Percentiles rank a stretch among this genome's conserved stretches.
phyloP scores from a whole-genome alignment of 2,113 vertebrate species.

The Capreolus pygargus region DNA sequence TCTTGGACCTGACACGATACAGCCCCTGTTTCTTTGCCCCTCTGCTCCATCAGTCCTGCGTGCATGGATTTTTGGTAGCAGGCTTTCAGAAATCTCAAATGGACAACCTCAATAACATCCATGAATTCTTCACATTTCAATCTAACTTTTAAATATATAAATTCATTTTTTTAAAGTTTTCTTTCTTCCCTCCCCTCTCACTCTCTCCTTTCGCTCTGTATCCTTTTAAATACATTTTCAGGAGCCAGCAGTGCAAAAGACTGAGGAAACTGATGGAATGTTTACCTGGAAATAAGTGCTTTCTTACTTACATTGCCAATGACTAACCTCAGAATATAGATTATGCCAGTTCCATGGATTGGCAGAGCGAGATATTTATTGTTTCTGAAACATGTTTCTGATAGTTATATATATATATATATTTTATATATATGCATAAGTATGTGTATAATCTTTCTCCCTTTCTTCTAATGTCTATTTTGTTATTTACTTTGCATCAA shows the following conservation, averaged over 20 bases:
- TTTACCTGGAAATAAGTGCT: not conserved
- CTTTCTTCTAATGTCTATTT: not conserved
- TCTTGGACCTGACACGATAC: not conserved
- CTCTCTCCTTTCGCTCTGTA: not conserved
- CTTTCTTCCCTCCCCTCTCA: not conserved
- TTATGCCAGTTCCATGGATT: not conserved
- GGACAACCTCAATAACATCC: not conserved
- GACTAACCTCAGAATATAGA: not conserved
- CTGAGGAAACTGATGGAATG: not conserved
- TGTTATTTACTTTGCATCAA: not conserved
- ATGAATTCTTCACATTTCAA: not conserved
- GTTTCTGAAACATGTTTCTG: not conserved
- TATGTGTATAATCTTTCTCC: not conserved
- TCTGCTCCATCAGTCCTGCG: accelerated
- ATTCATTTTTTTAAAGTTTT: not conserved
- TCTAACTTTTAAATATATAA: not conserved
- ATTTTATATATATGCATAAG: not conserved
- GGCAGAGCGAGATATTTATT: not conserved
- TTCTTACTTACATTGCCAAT: not conserved
- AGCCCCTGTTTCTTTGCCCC: accelerated
- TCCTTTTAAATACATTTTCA: not conserved
- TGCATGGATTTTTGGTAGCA: not conserved
- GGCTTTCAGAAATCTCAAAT: not conserved
- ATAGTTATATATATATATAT: not conserved
- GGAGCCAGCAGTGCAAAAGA: not conserved